Conservation (phyloP, 2,113 vertebrate species). For the Antigone vipio region DNA sequence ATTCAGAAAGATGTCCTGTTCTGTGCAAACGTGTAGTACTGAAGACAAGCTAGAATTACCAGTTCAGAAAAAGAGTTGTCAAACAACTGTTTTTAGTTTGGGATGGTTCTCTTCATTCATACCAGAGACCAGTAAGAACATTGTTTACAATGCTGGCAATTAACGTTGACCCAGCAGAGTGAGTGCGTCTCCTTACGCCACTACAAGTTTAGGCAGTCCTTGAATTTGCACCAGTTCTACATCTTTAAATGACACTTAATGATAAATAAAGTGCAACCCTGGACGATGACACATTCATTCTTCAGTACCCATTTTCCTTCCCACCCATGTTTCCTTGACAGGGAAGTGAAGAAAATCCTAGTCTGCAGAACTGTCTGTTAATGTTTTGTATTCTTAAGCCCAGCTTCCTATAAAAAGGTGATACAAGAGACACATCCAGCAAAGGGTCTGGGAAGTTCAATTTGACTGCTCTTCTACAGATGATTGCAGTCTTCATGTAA, state of each 20-base stretch:
- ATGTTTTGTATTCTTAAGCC: not conserved
- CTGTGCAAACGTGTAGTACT: not conserved
- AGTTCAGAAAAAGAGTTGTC: not conserved
- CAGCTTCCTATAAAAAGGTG: not conserved
- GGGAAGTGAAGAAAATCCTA: not conserved
- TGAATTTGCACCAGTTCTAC: not conserved
- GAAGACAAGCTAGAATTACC: not conserved
- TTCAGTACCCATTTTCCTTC: not conserved
- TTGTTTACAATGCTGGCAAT: not conserved
- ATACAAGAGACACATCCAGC: not conserved
- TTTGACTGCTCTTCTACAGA: not conserved
- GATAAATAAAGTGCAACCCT: not conserved
- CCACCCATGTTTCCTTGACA: not conserved
- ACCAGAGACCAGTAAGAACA: not conserved
- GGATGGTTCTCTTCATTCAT: not conserved
- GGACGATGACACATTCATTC: not conserved
- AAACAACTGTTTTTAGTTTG: not conserved
- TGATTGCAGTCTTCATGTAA: not conserved
- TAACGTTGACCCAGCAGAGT: not conserved
- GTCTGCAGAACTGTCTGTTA: not conserved
- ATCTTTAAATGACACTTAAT: not conserved
- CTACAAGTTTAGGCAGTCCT: not conserved
- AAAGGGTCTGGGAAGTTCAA: not conserved
- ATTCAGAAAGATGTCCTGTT: not conserved
- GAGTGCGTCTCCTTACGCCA: not conserved